Evolutionary conservation across 30 jellyfish, hydroid and myxozoan genomes (phyloP), one percentile per base, ranked within the genome.

Genomic region (Aurelia aurita complex sp. Pacific): DNA sequence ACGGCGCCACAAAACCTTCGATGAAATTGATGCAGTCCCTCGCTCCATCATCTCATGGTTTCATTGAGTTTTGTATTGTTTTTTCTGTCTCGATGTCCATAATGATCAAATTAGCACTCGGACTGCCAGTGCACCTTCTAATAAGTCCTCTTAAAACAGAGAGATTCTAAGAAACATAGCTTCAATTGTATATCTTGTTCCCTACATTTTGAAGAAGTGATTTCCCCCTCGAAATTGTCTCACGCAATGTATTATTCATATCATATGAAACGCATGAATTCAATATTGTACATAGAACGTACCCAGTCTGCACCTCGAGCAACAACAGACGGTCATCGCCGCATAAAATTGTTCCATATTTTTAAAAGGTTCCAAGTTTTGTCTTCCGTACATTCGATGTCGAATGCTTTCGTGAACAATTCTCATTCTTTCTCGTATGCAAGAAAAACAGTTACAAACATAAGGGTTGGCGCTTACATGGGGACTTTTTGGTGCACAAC

Each of bases 271-370:
- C 15, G 4, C 16, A 10, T 3, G 12, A 5, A 68, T 8, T 10
- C 10, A 72, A 74, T 84, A 84, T 32, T 65, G 82, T 1, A 77
- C 93, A 64, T 84, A 84, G 35, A 73, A 23, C 8, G 87, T 84
- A 17, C 87, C 93, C n/a, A 55, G 67, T 50, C 93, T 62, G 61
- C 93, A 84, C 64, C n/a, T 34, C 55, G 72, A 16, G 17, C 93
- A 84, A 51, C 88, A 84, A 40, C 93, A 84, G 61, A 68, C n/a
- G 34, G 79, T 81, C 38, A 43, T 14, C 19, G 70, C 51, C 23
- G 52, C 32, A 73, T 86, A 84, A 46, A 36, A 14, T 32, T 57
- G 72, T 19, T 54, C 51, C 53, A 51, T 51, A 10, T 32, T 53
- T 14, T 52, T 73, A 8, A 78, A 40, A 57, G 35, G 57, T 40